A percentile compares a stretch with the other conserved stretches of the same genome.
phyloP scores from a whole-genome alignment of 2,888 invertebrate genomes.

The Callyntrura guangdongensis region DNA sequence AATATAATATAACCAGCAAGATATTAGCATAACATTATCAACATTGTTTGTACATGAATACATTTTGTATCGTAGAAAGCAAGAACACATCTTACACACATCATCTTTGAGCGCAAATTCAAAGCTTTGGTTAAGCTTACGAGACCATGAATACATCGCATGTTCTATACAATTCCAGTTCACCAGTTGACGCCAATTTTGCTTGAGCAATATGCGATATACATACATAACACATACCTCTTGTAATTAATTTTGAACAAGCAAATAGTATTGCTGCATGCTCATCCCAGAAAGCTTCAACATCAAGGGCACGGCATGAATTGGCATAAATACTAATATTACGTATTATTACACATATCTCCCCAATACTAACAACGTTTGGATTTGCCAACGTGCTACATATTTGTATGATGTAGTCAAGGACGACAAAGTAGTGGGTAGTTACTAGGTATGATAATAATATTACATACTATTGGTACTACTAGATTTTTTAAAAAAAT shows the following conservation, averaged over 20 bases:
- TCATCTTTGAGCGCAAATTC: too few relatives aligned
- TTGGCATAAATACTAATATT: conserved; percentile 4
- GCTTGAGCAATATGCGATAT: neutral
- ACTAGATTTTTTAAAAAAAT: too few relatives aligned
- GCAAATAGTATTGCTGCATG: neutral
- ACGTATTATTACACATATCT: too few relatives aligned
- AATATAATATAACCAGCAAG: neutral
- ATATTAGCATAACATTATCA: neutral
- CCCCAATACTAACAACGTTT: too few relatives aligned
- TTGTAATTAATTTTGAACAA: too few relatives aligned
- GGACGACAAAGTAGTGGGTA: neutral
- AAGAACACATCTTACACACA: too few relatives aligned
- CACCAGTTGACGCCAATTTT: neutral
- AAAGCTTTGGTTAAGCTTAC: neutral
- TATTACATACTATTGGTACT: too few relatives aligned
- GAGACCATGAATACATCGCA: conserved; percentile 31
- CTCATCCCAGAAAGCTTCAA: neutral
- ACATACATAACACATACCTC: neutral
- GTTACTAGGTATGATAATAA: too few relatives aligned
- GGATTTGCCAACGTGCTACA: neutral
- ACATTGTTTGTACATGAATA: too few relatives aligned
- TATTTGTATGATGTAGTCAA: neutral
- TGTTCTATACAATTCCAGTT: conserved; percentile 6
- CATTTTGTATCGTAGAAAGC: too few relatives aligned
- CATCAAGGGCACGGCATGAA: conserved; percentile 43